phyloP scores from a whole-genome alignment of 2,113 vertebrate species.

The Takifugu bimaculatus region DNA sequence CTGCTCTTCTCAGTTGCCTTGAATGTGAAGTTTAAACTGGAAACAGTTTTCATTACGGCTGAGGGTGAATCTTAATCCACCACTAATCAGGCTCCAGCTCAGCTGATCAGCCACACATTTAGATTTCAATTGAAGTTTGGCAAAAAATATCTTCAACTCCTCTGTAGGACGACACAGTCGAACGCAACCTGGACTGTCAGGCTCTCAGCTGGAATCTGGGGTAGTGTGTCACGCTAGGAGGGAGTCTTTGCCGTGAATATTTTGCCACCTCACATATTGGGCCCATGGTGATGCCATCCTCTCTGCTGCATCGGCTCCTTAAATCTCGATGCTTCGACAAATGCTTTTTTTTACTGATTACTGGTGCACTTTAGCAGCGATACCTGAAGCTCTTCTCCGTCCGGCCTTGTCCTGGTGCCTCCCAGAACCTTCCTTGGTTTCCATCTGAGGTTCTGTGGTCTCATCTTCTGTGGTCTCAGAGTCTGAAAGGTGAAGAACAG shows the following conservation, averaged over 20 bases:
- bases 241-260: constrained; percentile 1
- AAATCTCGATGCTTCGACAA: no score
- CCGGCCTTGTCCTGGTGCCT: constrained; percentile 83
- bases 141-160: background rate
- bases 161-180: background rate
- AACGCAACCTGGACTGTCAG: background rate
- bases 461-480: constrained; percentile 97
- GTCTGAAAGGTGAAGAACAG: constrained; percentile 70
- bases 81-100: background rate
- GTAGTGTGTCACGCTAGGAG: constrained; percentile 55
- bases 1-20: no score
- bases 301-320: no score
- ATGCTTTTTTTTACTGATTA: no score
- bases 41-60: no score
- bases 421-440: constrained; percentile 75
- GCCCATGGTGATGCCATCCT: no score
- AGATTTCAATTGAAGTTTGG: background rate
- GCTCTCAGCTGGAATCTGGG: constrained; percentile 47
- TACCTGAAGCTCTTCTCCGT: constrained; percentile 80
- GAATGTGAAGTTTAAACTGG: no score
- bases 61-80: background rate
- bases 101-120: background rate
- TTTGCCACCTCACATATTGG: background rate
- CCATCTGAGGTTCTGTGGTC: constrained; percentile 85
- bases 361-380: no score